A percentile compares a stretch with the other conserved stretches of the same genome.
These are phyloP conservation scores for Scolanthus callimorphus DNA, from an alignment of 92 coral and sea anemone genomes.

Conservation along the genomic window DNA sequence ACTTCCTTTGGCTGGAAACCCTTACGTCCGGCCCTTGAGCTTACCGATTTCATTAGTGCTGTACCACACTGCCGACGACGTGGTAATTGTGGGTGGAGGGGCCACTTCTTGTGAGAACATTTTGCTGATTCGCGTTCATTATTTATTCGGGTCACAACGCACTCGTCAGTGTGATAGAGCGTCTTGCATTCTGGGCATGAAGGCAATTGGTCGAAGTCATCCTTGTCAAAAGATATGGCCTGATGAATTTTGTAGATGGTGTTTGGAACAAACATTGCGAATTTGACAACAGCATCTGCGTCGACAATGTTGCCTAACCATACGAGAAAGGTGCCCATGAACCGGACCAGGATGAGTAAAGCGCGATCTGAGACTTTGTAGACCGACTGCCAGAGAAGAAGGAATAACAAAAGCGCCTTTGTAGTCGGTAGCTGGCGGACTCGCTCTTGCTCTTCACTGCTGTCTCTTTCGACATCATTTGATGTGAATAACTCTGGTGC, in stretches of 20 bases:
- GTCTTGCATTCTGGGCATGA: constrained; percentile 45
- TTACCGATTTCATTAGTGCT: constrained; percentile 33
- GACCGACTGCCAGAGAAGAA: no score
- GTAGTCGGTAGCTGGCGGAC: no score
- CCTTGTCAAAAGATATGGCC: constrained; percentile 23
- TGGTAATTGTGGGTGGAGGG: constrained; percentile 33
- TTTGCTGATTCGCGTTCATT: constrained; percentile 34
- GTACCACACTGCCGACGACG: constrained; percentile 45
- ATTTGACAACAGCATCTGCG: no score
- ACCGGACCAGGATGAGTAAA: no score
- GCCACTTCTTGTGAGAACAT: constrained; percentile 31
- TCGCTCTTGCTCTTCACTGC: no score
- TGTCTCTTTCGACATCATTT: no score
- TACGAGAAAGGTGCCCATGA: no score
- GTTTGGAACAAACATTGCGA: constrained; percentile 44
- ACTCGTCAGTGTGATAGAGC: constrained; percentile 18
- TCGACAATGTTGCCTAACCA: no score
- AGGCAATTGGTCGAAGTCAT: constrained; percentile 34
- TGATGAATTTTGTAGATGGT: constrained; percentile 35
- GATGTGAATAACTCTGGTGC: no score
- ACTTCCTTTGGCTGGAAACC: constrained; percentile 43
- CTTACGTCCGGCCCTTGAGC: constrained; percentile 22
- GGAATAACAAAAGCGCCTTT: no score
- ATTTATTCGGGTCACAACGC: constrained; percentile 11
- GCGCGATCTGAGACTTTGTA: no score